Percentiles rank a stretch among this genome's conserved stretches.
These are phyloP conservation scores for Megamerina dolium DNA, from an alignment of 2,888 invertebrate species.

Conservation along the genomic window DNA sequence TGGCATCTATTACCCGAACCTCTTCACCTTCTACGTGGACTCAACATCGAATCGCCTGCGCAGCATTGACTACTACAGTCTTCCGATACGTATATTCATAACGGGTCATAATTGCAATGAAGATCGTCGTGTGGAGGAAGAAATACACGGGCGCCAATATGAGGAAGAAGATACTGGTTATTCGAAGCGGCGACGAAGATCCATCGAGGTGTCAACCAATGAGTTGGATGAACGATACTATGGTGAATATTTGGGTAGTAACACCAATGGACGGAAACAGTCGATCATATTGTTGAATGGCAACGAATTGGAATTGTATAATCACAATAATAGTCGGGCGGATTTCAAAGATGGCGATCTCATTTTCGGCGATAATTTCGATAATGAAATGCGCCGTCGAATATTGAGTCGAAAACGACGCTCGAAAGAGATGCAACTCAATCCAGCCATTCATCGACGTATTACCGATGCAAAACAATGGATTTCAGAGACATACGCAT, in stretches of 20 bases:
- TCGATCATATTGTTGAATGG: slow-evolving; percentile 13
- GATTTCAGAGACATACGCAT: slow-evolving; percentile 81
- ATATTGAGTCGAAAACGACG: slow-evolving; percentile 53
- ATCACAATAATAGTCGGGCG: slow-evolving; percentile 38
- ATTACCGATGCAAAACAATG: slow-evolving; percentile 75
- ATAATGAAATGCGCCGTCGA: slow-evolving; percentile 52
- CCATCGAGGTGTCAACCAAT: slow-evolving; percentile 22
- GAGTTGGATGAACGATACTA: slow-evolving; percentile 42
- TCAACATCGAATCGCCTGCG: slow-evolving; percentile 73
- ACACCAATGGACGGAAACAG: slow-evolving; percentile 13
- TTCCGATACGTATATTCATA: slow-evolving; percentile 70
- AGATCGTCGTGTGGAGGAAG: slow-evolving; percentile 57
- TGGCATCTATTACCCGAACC: slow-evolving; percentile 74
- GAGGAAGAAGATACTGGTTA: slow-evolving; percentile 58
- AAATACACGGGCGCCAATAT: slow-evolving; percentile 49
- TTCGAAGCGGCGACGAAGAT: slow-evolving; percentile 49
- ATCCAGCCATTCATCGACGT: slow-evolving; percentile 52
- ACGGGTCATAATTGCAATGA: slow-evolving; percentile 65
- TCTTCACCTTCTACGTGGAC: slow-evolving; percentile 82
- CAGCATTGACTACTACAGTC: slow-evolving; percentile 76
- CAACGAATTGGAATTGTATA: slow-evolving; percentile 24
- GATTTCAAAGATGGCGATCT: slow-evolving; percentile 52
- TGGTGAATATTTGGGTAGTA: slow-evolving; percentile 31
- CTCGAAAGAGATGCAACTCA: slow-evolving; percentile 52
- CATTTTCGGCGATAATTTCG: slow-evolving; percentile 54